phyloP scores from a whole-genome alignment of 2,888 invertebrate genomes.

The Sabatieria punctata region DNA sequence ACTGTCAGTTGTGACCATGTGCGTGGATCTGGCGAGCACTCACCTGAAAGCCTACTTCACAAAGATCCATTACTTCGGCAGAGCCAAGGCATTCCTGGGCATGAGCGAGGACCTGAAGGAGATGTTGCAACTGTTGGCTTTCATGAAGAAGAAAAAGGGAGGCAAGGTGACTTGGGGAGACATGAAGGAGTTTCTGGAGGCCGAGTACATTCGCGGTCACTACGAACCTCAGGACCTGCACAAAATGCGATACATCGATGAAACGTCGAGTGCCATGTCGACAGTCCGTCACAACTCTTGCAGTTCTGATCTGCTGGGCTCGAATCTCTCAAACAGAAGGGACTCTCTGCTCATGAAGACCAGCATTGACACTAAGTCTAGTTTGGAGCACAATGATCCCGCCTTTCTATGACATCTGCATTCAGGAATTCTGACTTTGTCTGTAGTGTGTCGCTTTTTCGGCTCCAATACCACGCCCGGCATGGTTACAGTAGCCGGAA shows the following conservation, averaged over 20 bases:
- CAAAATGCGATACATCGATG: slow-evolving; percentile 30
- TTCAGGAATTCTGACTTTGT: no score
- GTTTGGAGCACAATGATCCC: no score
- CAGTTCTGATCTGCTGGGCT: background rate
- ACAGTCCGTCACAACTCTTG: slow-evolving; percentile 1
- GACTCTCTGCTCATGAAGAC: no score
- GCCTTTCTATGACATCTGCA: no score
- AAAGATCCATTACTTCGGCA: slow-evolving; percentile 30
- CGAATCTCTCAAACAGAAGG: no score
- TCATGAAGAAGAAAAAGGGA: slow-evolving; percentile 27
- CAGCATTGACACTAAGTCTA: no score
- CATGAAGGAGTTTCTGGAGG: slow-evolving; percentile 27
- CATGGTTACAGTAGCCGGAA: no score
- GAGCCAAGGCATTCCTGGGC: slow-evolving; percentile 25
- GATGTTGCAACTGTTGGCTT: slow-evolving; percentile 28
- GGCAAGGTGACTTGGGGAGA: slow-evolving; percentile 22
- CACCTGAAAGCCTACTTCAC: slow-evolving; percentile 32
- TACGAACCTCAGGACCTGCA: slow-evolving; percentile 29
- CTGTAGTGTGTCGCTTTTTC: no score
- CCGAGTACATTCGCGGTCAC: no score
- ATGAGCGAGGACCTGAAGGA: slow-evolving; percentile 31
- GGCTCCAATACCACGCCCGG: no score
- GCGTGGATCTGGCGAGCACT: slow-evolving; percentile 30
- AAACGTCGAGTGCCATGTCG: slow-evolving; percentile 15
- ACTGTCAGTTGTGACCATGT: slow-evolving; percentile 31